Evolutionary conservation across 1,140 invertebrate genomes (phyloP), one percentile per base, ranked within the genome.

Genomic region (Hetaerina americana): DNA sequence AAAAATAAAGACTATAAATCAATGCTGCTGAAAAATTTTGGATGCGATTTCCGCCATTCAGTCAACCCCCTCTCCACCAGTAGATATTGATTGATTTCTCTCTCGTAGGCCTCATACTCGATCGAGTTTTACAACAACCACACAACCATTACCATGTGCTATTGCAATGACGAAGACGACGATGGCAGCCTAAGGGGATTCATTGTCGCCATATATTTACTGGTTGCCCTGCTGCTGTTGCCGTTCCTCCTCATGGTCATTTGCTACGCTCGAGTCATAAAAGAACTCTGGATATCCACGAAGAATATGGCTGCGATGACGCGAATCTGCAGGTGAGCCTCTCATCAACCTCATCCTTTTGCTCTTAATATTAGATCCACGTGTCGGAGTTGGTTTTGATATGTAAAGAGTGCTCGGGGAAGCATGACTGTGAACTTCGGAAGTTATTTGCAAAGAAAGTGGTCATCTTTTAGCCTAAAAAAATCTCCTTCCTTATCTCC

Each of bases 211-310:
- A 76, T 83, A n/a, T 86, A 85, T 75, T 80, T 85, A 72, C 76
- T 85, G 6, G 28, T 81, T 18, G 77, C 83, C n/a, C 79, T 87
- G 71, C 85, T 86, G 75, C 73, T 76, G 0, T 71, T 84, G 5
- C 85, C 85, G 0, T 81, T 80, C 0, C 25, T 82, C 15, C 75
- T 86, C 27, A 84, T 87, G 82, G 77, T 82, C 15, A 78, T 82
- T 72, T 86, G 84, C 76, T 87, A 87, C 75, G 75, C 81, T n/a
- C 79, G 78, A 28, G 85, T 86, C 12, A 86, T 87, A 68, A 78
- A 79, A 28, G 84, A 84, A 70, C 79, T 87, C 0, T 87, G 85
- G 85, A 77, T 80, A 69, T 85, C 83, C 67, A 85, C 85, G 0
- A 78, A 79, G 27, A 82, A 77, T 29, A 82, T 83, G 70, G 77